Evolutionary conservation across 2,113 vertebrate genomes (phyloP), one percentile per base, ranked within the genome.

Genomic region (Eleginops maclovinus): DNA sequence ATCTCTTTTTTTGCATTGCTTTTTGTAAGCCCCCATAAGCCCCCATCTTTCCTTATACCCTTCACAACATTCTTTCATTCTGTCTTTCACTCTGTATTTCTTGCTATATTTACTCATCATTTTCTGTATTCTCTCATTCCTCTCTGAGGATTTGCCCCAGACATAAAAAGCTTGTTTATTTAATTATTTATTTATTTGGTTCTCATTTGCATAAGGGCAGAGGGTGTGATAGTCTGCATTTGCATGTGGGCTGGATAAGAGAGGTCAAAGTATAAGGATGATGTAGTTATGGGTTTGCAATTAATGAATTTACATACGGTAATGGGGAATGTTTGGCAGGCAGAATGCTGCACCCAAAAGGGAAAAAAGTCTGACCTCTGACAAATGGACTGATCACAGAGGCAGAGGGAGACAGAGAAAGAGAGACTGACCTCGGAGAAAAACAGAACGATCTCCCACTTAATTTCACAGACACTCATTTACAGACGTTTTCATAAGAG

Each of bases 281-380:
- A 87, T 80, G 87, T 65, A 77, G 81, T 89, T 81, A 84, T 84
- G 72, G 83, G 74, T 84, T 87, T 91, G 88, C 86, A 91, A 94
- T 94, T 89, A 92, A 83, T 82, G 81, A 81, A 94, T 94, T 94
- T 94, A 88, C 92, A 93, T 92, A 90, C 69, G 22, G 84, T 94
- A 93, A 92, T 92, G 75, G 85, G 80, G 70, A 83, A 77, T 82
- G 86, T 88, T 92, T 88, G 85, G 82, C 79, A 77, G 80, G 28
- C 81, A 80, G 75, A 89, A 77, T 78, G 72, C 66, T 71, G 87
- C 76, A 86, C 82, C 80, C 80, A 68, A 76, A 91, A 67, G 77
- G 77, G 66, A 88, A 79, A 36, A 61, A 73, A 77, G 72, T 61
- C 81, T 91, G 90, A 91, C 91, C 92, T 82, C 90, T 85, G 90